Percentiles rank a stretch among this genome's conserved stretches.
These are phyloP conservation scores for Mobula hypostoma DNA, from an alignment of 2,113 vertebrate genomes.

Conservation along the genomic window DNA sequence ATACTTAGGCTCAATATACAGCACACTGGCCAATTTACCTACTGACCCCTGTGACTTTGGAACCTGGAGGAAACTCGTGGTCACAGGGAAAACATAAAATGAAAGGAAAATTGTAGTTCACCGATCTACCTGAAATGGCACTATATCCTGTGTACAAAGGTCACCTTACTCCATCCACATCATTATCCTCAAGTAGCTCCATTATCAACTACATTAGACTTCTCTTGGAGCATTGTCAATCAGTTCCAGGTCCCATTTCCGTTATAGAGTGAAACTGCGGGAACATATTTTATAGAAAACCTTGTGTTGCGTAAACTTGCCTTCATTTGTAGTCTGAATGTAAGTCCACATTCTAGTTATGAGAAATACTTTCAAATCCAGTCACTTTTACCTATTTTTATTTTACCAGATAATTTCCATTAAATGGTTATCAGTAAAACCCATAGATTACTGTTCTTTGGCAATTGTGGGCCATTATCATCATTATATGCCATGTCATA, in stretches of 20 bases:
- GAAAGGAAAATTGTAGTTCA: too few species aligned
- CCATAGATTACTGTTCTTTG: background rate
- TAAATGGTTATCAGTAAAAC: background rate
- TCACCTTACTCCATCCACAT: too few species aligned
- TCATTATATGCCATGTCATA: too few species aligned
- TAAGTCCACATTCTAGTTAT: background rate
- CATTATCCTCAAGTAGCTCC: too few species aligned
- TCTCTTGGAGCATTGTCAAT: background rate
- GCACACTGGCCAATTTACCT: too few species aligned
- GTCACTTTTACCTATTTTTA: background rate
- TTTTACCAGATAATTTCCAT: background rate
- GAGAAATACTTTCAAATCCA: background rate
- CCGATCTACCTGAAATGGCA: too few species aligned
- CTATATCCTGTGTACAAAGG: too few species aligned
- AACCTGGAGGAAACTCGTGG: too few species aligned
- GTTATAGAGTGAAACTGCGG: background rate
- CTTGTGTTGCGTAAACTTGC: background rate
- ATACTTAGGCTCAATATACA: too few species aligned
- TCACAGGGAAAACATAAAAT: too few species aligned
- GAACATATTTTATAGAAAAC: background rate
- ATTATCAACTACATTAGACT: background rate
- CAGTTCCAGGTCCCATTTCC: background rate
- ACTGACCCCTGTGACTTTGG: too few species aligned
- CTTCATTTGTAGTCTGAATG: background rate
- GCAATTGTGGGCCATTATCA: background rate